Evolutionary conservation across 2,888 invertebrate species (phyloP), one percentile per base, ranked within the genome.

Genomic region (Campoplex capitator): DNA sequence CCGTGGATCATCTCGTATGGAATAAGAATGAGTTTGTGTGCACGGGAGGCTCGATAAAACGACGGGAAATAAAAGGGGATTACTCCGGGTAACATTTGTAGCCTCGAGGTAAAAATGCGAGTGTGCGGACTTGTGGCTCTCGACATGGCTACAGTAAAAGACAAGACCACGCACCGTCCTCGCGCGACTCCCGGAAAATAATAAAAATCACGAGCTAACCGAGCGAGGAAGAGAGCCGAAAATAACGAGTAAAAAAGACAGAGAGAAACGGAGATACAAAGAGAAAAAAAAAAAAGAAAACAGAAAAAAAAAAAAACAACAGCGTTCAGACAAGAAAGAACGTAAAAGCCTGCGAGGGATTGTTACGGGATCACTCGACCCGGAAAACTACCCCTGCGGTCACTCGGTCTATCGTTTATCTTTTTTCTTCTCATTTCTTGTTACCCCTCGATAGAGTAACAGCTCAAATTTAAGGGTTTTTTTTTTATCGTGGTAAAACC

Each of bases 21-120:
- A 75, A 75, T 79, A 74, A 74, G 58, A 79, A 71, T 65, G 54
- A 76, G 70, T 54, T 16, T 51, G 70, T 70, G 73, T 81, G 51
- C 62, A 62, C 32, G 76, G 79, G 82, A 87, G 89, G 83, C 71
- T 86, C 82, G 85, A 84, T 85, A 83, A 80, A 86, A 89, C 86
- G 88, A 87, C 88, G 82, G 67, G 80, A 81, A 88, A 88, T 88
- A 90, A 90, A 91, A 91, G 88, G 85, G 81, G 86, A 89, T 88
- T 89, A 90, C 88, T 84, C 83, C 38, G 84, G 48, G 89, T 89
- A 88, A 90, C 84, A 89, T 89, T 86, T 89, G 88, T 89, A 82
- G 86, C 88, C 75, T 62, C 65, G 79, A 83, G 82, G 81, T 35
- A 35, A 65, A 71, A 81, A 71, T 56, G 58, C 68, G 67, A 80